Percentiles rank a stretch among this genome's conserved stretches.
phyloP scores from a whole-genome alignment of 2,797 vertebrate genomes.

The Salarias fasciatus region DNA sequence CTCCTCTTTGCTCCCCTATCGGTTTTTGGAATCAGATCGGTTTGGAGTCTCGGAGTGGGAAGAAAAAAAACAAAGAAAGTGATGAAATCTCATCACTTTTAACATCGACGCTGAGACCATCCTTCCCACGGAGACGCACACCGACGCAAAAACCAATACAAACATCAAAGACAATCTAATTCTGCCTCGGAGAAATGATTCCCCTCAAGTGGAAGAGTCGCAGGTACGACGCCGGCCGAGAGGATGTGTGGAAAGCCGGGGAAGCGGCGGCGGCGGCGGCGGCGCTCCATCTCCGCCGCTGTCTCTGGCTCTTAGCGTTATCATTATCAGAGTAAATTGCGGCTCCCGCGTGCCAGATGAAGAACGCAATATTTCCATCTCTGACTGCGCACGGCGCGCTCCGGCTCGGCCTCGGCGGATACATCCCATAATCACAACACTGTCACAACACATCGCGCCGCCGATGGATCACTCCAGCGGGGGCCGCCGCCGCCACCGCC shows the following conservation, averaged over 20 bases:
- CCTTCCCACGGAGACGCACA: background rate
- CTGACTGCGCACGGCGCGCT: slow-evolving; percentile 44
- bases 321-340: slow-evolving; percentile 78
- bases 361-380: slow-evolving; percentile 77
- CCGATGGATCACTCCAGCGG: slow-evolving; percentile 54
- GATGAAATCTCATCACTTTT: no score
- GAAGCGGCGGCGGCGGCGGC: slow-evolving; percentile 33
- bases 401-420: slow-evolving; percentile 34
- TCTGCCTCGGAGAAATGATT: slow-evolving; percentile 17
- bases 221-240: slow-evolving; percentile 17
- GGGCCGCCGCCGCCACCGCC: no score
- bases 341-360: slow-evolving; percentile 60
- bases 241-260: slow-evolving; percentile 20
- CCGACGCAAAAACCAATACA: slow-evolving; percentile 15
- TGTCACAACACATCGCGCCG: slow-evolving; percentile 67
- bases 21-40: no score
- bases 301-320: slow-evolving; percentile 74
- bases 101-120: no score
- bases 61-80: no score
- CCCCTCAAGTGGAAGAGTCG: slow-evolving; percentile 22
- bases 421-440: slow-evolving; percentile 66
- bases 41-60: no score
- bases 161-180: slow-evolving; percentile 24
- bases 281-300: slow-evolving; percentile 56
- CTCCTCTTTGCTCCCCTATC: no score